Conservation (phyloP, 2,113 vertebrate species). For the Psephotus haematonotus region DNA sequence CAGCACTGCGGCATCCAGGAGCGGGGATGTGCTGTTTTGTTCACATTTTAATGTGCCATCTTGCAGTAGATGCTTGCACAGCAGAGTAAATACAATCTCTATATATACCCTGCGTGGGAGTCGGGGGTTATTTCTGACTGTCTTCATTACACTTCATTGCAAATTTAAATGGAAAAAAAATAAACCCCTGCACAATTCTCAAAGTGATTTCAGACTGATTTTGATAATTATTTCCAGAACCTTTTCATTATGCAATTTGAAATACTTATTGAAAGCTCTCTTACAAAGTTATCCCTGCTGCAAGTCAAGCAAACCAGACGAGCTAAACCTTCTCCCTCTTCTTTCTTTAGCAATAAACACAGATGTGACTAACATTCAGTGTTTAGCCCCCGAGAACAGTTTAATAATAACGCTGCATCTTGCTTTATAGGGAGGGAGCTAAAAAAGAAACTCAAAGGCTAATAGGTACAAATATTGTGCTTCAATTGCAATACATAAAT, state of each 20-base stretch:
- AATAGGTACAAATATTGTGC: constrained; percentile 70
- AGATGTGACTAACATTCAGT: constrained; percentile 43
- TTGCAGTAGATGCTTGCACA: constrained; percentile 72
- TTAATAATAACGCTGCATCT: constrained; percentile 58
- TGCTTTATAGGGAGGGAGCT: constrained; percentile 52
- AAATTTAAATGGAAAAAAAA: constrained; percentile 58
- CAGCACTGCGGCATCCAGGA: constrained; percentile 72
- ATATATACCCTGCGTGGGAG: constrained; percentile 72
- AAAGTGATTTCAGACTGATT: constrained; percentile 57
- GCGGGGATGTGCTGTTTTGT: constrained; percentile 67
- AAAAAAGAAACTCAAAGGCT: constrained; percentile 65
- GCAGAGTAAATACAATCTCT: constrained; percentile 73
- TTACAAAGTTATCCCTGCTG: constrained; percentile 47
- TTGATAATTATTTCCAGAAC: constrained; percentile 76
- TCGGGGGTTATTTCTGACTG: constrained; percentile 72
- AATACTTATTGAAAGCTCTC: constrained; percentile 61
- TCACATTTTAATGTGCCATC: constrained; percentile 71
- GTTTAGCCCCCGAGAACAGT: constrained; percentile 59
- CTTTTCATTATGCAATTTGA: constrained; percentile 76
- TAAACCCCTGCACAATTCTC: constrained; percentile 56
- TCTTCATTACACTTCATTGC: constrained; percentile 66
- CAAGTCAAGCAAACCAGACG: constrained; percentile 55
- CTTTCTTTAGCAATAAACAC: constrained; percentile 49
- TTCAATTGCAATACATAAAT: constrained; percentile 69
- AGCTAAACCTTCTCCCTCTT: constrained; percentile 35